phyloP scores from a whole-genome alignment of 2,797 vertebrate genomes.

The Arctocebus calabarensis region DNA sequence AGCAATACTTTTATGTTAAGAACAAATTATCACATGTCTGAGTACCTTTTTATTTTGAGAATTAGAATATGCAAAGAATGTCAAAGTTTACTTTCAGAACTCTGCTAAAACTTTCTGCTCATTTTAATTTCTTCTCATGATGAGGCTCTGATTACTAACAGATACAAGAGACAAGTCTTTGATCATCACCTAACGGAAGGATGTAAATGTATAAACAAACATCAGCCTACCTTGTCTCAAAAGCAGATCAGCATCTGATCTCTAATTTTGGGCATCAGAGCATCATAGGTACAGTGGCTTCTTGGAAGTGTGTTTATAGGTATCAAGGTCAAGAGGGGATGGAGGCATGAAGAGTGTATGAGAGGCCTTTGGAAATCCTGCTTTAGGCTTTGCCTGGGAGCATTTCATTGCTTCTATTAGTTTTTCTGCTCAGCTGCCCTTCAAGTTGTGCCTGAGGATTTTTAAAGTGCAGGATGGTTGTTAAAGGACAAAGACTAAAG shows the following conservation, averaged over 20 bases:
- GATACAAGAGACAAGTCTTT: neutral
- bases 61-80: neutral
- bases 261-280: constrained; percentile 29
- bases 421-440: constrained; percentile 74
- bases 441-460: constrained; percentile 68
- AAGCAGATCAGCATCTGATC: constrained; percentile 42
- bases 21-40: constrained; percentile 32
- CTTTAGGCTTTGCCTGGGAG: constrained; percentile 47
- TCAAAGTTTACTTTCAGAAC: constrained; percentile 50
- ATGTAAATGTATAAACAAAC: neutral
- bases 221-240: neutral
- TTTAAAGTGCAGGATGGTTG: constrained; percentile 51
- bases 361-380: constrained; percentile 60
- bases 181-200: neutral
- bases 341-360: constrained; percentile 44
- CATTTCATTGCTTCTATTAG: constrained; percentile 59
- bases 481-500: constrained; percentile 74
- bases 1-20: neutral
- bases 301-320: neutral
- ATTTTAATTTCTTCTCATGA: neutral
- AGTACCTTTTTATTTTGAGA: constrained; percentile 44
- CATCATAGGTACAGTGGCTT: neutral
- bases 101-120: constrained; percentile 38
- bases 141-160: constrained; percentile 13
- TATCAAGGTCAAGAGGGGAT: neutral